A percentile compares a stretch with the other conserved stretches of the same genome.
phyloP scores from a whole-genome alignment of 2,113 vertebrate species.

The Callionymus lyra region DNA sequence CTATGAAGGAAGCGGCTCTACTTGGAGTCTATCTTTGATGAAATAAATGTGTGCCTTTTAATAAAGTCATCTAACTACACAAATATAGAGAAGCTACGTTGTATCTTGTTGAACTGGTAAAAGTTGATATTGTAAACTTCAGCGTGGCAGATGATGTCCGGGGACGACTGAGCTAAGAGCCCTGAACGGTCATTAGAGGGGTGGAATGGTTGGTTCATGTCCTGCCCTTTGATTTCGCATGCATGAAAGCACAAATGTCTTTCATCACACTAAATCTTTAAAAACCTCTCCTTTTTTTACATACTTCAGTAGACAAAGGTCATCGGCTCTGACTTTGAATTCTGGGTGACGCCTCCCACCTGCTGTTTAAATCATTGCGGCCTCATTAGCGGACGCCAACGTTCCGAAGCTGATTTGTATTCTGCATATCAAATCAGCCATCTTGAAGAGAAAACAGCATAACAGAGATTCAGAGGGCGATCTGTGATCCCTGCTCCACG shows the following conservation, averaged over 20 bases:
- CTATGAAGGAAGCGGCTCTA: too few relatives aligned
- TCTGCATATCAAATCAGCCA: slow-evolving; percentile 26
- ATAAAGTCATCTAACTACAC: too few relatives aligned
- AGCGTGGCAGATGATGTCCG: too few relatives aligned
- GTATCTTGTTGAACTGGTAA: too few relatives aligned
- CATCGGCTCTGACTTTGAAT: slow-evolving; percentile 28
- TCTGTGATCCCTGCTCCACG: slow-evolving; percentile 23
- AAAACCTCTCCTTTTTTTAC: slow-evolving; percentile 14
- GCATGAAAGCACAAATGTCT: slow-evolving; percentile 24
- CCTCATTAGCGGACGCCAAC: slow-evolving; percentile 31
- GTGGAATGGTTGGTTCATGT: slow-evolving; percentile 5
- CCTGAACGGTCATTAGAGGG: slow-evolving; percentile 14
- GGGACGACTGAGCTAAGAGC: slow-evolving; percentile 4
- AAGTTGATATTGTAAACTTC: too few relatives aligned
- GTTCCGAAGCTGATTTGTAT: slow-evolving; percentile 36
- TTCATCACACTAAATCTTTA: slow-evolving; percentile 17
- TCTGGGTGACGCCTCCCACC: slow-evolving; percentile 12
- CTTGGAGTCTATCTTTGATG: too few relatives aligned
- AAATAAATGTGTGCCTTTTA: too few relatives aligned
- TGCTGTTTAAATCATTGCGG: slow-evolving; percentile 23
- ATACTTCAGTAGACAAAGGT: slow-evolving; percentile 32
- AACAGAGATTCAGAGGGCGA: slow-evolving; percentile 10
- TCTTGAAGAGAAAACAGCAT: slow-evolving; percentile 24
- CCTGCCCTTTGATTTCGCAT: slow-evolving; percentile 7
- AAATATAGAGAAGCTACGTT: too few relatives aligned